These are phyloP conservation scores for Lepus timidus DNA, from an alignment of 2,113 vertebrate species.

Conservation along the genomic window DNA sequence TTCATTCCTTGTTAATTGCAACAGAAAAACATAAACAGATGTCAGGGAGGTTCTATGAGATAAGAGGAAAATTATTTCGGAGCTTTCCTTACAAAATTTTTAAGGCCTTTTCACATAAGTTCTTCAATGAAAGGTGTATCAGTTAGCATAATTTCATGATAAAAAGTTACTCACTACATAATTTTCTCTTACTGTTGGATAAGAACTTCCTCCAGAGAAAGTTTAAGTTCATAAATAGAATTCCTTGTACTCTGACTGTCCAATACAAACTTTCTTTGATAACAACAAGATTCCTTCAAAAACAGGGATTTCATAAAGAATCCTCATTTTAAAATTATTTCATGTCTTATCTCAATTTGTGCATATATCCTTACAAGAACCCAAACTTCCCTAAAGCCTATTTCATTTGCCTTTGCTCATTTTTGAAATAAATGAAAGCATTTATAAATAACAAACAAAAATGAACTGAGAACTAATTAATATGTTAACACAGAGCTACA, in stretches of 20 bases:
- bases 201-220: not conserved
- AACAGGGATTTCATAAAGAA: not conserved
- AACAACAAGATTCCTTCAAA: constrained; percentile 30
- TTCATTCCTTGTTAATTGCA: constrained; percentile 65
- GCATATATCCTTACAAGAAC: not conserved
- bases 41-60: constrained; percentile 9
- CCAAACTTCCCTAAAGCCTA: not conserved
- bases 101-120: not conserved
- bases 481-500: not conserved
- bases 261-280: not conserved
- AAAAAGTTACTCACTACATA: not conserved
- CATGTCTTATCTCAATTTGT: not conserved
- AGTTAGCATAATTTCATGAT: not conserved
- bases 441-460: too few species aligned
- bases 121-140: not conserved
- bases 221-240: constrained; percentile 42
- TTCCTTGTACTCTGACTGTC: constrained; percentile 4
- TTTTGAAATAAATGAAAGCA: not conserved
- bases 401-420: not conserved
- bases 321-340: constrained; percentile 2
- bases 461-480: not conserved
- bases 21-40: constrained; percentile 60
- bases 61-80: constrained; percentile 25
- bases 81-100: constrained; percentile 9
- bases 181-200: constrained; percentile 22